Evolutionary conservation across 2,113 vertebrate species (phyloP), one percentile per base, ranked within the genome.

Genomic region (Hepsetus odoe): DNA sequence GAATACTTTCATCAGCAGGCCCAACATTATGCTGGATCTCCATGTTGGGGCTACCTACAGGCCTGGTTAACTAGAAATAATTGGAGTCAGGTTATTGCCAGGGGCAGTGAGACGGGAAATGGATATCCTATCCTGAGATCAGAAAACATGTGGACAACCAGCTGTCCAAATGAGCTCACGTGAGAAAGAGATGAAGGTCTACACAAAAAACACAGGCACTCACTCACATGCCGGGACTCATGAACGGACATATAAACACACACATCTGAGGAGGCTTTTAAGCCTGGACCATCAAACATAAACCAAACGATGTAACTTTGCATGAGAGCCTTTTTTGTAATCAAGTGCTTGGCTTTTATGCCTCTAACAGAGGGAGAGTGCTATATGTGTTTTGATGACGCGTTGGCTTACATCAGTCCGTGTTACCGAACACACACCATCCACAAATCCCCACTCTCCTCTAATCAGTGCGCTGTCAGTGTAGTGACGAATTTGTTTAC

Each of bases 391-490:
- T 88, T 76, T 82, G 66, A 77, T 33, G 12, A 44, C 12, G 18
- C 5, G 38, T 32, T 33, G 38, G 30, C 49, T 22, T 26, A 35
- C 51, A 62, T 51, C 56, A 32, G 22, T 55, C n/a, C 51, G n/a
- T 69, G n/a, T 44, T 62, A 67, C 76, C 42, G 42, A 49, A 71
- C 82, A 86, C 88, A 85, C 85, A 87, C 89, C 85, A 82, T 81
- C 79, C 59, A 71, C 71, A 79, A 82, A 80, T 76, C 35, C 24
- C 24, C 32, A 72, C 44, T 66, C 38, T 64, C 44, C 75, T 86
- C 78, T 90, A 88, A 91, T 91, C 89, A 90, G 88, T 77, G 4
- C 38, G 18, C 67, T 77, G 75, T 78, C 86, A 61, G 71, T 56
- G 79, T 81, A 62, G 40, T 78, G 49, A 74, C 72, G 67, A 56